phyloP scores from a whole-genome alignment of 2,888 invertebrate species.

The Mimumesa dahlbomi region DNA sequence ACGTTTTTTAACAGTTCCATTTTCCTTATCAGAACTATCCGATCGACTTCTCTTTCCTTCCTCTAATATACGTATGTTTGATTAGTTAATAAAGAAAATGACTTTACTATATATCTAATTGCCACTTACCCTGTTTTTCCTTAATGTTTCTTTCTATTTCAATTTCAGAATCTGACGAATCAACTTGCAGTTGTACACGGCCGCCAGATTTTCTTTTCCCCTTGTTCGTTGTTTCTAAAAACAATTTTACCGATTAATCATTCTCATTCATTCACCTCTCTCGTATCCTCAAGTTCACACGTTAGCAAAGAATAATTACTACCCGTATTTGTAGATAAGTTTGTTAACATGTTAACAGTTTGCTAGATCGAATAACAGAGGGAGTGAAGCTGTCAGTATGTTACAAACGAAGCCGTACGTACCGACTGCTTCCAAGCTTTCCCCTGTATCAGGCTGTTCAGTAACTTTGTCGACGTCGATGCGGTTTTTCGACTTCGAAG shows the following conservation, averaged over 20 bases:
- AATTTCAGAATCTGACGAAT: slow-evolving; percentile 67
- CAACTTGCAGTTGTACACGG: slow-evolving; percentile 50
- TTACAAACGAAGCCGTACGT: slow-evolving; percentile 21
- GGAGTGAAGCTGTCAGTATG: slow-evolving; percentile 31
- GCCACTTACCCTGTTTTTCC: slow-evolving; percentile 8
- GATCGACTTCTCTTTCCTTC: slow-evolving; percentile 68
- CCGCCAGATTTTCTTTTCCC: background rate
- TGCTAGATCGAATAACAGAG: slow-evolving; percentile 39
- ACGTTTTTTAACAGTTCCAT: slow-evolving; percentile 70
- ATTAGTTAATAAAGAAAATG: background rate
- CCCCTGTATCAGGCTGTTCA: background rate
- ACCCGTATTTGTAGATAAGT: slow-evolving; percentile 30
- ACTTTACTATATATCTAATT: background rate
- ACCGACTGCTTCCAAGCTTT: slow-evolving; percentile 32
- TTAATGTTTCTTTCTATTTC: slow-evolving; percentile 14
- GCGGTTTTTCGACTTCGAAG: background rate
- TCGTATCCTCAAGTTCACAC: background rate
- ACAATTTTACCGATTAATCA: too few relatives aligned
- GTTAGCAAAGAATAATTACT: background rate
- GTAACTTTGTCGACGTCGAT: background rate
- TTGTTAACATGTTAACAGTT: slow-evolving; percentile 14
- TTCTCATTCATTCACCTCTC: background rate
- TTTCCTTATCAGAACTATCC: slow-evolving; percentile 67
- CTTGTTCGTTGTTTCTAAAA: too few relatives aligned
- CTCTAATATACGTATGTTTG: too few relatives aligned